Percentiles rank a stretch among this genome's conserved stretches.
Conservation (phyloP, 2,113 vertebrate species). For the Caloenas nicobarica region DNA sequence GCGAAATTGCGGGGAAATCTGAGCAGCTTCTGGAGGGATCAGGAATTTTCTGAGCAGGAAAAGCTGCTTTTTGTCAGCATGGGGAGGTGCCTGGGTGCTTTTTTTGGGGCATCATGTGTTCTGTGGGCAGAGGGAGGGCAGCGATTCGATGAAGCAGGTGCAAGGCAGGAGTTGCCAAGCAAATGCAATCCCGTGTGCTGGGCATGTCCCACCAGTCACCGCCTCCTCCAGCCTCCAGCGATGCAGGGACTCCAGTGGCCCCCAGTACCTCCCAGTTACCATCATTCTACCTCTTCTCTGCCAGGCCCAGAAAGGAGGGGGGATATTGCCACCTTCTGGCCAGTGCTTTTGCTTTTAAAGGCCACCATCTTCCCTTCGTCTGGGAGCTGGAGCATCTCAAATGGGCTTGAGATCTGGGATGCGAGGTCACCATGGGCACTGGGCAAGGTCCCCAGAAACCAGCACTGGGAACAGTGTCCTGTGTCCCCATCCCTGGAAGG, state of each 20-base stretch:
- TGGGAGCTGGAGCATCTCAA: neutral
- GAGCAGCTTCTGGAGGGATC: neutral
- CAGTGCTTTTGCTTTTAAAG: neutral
- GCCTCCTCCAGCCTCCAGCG: neutral
- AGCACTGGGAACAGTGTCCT: neutral
- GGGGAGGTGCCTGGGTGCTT: slow-evolving; percentile 1
- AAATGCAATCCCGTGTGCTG: neutral
- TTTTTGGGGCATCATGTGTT: neutral
- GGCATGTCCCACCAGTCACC: neutral
- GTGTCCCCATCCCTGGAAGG: neutral
- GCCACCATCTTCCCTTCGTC: neutral
- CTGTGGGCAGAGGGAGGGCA: neutral
- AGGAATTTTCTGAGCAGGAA: slow-evolving; percentile 18
- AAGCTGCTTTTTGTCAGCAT: neutral
- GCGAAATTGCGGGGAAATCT: neutral
- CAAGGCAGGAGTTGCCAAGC: neutral
- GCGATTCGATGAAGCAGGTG: neutral
- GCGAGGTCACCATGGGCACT: accelerated
- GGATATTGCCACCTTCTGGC: slow-evolving; percentile 22
- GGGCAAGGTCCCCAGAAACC: neutral
- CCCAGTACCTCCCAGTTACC: neutral
- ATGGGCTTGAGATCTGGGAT: neutral
- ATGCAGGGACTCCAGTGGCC: neutral
- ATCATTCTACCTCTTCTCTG: neutral
- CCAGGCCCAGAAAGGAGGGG: neutral